Percentiles rank a stretch among this genome's conserved stretches.
phyloP scores from a whole-genome alignment of 1,140 invertebrate species.

The Centruroides vittatus region DNA sequence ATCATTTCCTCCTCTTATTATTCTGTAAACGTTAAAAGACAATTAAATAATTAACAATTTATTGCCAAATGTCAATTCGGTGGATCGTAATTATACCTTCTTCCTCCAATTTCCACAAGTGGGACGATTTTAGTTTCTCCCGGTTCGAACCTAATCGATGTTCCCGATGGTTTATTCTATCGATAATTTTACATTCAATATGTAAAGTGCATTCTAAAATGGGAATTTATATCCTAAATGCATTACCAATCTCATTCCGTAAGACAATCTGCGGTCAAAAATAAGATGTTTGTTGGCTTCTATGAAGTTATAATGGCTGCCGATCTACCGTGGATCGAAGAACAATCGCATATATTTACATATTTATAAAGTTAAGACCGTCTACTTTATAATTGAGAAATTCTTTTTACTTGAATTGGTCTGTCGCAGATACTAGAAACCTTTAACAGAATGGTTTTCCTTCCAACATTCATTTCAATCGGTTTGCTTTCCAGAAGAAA shows the following conservation, averaged over 20 bases:
- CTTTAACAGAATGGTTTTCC: conserved; percentile 9
- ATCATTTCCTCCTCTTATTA: conserved; percentile 28
- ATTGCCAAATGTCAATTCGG: no score
- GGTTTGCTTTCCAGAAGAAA: conserved; percentile 1
- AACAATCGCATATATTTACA: background rate
- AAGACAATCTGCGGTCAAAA: conserved; percentile 27
- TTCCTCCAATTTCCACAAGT: conserved; percentile 28
- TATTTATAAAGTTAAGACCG: background rate
- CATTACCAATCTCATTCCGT: conserved; percentile 29
- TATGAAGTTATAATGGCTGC: conserved; percentile 31
- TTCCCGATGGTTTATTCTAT: conserved; percentile 30
- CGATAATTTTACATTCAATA: background rate
- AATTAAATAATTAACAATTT: background rate
- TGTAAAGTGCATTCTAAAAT: no score
- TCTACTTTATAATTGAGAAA: background rate
- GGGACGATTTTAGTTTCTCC: conserved; percentile 25
- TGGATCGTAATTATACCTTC: conserved; percentile 16
- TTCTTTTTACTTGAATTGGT: conserved; percentile 16
- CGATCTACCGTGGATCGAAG: conserved; percentile 20
- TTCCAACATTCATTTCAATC: conserved; percentile 18
- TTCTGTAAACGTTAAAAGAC: conserved; percentile 14
- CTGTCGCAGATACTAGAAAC: conserved; percentile 21
- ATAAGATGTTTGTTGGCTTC: conserved; percentile 27
- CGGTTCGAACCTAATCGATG: conserved; percentile 29
- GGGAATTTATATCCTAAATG: no score